Conservation (phyloP, 30 jellyfish, hydroid and myxozoan species). For the Kudoa iwatai region DNA sequence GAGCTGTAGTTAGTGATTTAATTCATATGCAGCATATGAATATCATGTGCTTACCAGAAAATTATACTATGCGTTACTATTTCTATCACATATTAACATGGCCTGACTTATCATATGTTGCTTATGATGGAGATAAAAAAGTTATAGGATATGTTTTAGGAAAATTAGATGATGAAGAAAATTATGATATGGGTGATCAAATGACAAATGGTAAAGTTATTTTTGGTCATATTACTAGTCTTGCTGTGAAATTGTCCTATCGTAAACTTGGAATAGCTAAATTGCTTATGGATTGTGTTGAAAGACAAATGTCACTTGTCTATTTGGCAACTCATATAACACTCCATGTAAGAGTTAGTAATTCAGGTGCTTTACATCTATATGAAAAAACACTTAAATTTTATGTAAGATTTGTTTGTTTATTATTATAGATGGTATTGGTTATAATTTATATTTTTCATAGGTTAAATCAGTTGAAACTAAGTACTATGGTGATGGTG, state of each 20-base stretch:
- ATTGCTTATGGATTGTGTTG: constrained; percentile 4
- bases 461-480: constrained; percentile 38
- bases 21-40: constrained; percentile 81
- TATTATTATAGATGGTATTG: no score
- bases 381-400: constrained; percentile 27
- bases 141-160: constrained; percentile 85
- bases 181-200: no score
- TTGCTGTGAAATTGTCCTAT: constrained; percentile 61
- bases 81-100: constrained; percentile 66
- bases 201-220: no score
- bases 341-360: constrained; percentile 62
- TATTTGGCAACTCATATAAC: constrained; percentile 48
- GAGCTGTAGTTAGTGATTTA: constrained; percentile 53
- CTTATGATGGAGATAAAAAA: constrained; percentile 36
- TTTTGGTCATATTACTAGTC: constrained; percentile 77
- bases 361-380: constrained; percentile 53
- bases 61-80: constrained; percentile 54
- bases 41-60: constrained; percentile 69
- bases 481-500: constrained; percentile 88
- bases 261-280: constrained; percentile 78
- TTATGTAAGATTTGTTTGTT: constrained; percentile 1
- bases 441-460: no score
- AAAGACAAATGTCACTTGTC: constrained; percentile 47
- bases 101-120: constrained; percentile 83
- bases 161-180: constrained; percentile 78